A percentile compares a stretch with the other conserved stretches of the same genome.
Conservation (phyloP, 2,797 vertebrate genomes). For the Rhincodon typus region DNA sequence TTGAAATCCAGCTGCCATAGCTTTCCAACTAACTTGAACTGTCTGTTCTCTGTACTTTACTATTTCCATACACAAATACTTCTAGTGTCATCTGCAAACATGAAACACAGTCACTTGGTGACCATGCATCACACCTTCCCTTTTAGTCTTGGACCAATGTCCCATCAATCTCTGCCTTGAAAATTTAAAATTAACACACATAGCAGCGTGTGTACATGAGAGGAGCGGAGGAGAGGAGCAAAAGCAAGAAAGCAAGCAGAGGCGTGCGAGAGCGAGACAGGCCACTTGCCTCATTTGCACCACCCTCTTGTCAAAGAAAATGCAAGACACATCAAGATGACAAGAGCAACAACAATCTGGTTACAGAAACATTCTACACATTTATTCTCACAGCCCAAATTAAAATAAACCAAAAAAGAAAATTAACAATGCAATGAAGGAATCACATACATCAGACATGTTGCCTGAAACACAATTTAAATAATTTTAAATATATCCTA, state of each 20-base stretch:
- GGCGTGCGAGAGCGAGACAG: too few species aligned
- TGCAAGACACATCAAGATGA: constrained; percentile 52
- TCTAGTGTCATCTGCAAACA: background rate
- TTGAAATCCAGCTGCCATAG: background rate
- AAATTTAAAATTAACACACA: too few species aligned
- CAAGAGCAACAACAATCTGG: constrained; percentile 58
- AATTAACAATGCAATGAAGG: constrained; percentile 63
- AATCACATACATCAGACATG: constrained; percentile 70
- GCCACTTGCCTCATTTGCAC: background rate
- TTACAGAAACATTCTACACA: constrained; percentile 57
- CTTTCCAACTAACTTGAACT: background rate
- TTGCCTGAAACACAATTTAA: constrained; percentile 76
- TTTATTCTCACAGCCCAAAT: constrained; percentile 50
- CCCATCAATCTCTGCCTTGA: background rate
- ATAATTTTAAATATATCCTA: constrained; percentile 79
- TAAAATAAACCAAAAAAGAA: constrained; percentile 47
- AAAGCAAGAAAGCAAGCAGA: too few species aligned
- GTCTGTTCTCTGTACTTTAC: background rate
- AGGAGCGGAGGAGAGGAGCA: too few species aligned
- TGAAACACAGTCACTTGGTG: too few species aligned
- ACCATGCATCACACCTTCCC: background rate
- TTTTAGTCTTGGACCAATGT: background rate
- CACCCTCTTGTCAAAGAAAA: background rate
- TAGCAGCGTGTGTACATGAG: too few species aligned
- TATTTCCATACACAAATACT: background rate